These are phyloP conservation scores for Hyperoplus lanceolatus DNA, from an alignment of 2,797 vertebrate genomes.

Conservation along the genomic window DNA sequence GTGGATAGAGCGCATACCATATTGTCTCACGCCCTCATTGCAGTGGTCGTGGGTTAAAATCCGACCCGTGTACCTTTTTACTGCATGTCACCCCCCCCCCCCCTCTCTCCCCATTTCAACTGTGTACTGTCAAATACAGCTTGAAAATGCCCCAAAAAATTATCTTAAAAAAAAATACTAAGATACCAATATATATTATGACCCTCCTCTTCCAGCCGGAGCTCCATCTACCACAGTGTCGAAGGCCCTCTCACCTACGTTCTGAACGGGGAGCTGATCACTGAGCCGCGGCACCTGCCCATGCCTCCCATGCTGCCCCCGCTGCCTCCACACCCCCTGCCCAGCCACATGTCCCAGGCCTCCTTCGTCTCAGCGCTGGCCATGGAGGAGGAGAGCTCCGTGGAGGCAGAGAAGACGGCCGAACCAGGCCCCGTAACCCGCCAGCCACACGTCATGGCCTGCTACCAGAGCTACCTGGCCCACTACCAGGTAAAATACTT, in stretches of 20 bases:
- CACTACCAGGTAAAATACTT: slow-evolving; percentile 86
- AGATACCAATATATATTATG: neutral
- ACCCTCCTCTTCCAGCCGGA: slow-evolving; percentile 80
- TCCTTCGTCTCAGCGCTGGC: slow-evolving; percentile 97
- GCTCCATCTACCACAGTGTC: slow-evolving; percentile 97
- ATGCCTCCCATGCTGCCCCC: slow-evolving; percentile 85
- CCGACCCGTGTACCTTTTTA: too few species aligned
- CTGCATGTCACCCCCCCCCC: too few species aligned
- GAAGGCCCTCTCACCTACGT: slow-evolving; percentile 93
- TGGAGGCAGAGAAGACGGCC: slow-evolving; percentile 89
- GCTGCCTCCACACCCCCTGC: slow-evolving; percentile 86
- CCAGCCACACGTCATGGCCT: slow-evolving; percentile 94
- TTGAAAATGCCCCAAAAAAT: too few species aligned
- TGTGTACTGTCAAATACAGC: too few species aligned
- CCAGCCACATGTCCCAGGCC: slow-evolving; percentile 94
- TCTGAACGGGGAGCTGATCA: slow-evolving; percentile 87
- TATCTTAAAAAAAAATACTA: too few species aligned
- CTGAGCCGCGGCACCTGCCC: slow-evolving; percentile 88
- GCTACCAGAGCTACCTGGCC: slow-evolving; percentile 94
- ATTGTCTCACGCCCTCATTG: too few species aligned
- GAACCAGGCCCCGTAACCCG: slow-evolving; percentile 90
- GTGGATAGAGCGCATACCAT: too few species aligned
- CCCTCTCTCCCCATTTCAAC: too few species aligned
- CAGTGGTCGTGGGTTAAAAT: too few species aligned
- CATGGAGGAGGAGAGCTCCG: slow-evolving; percentile 92